Conservation (phyloP, 2,888 invertebrate species). For the Heterodera filipjevi region DNA sequence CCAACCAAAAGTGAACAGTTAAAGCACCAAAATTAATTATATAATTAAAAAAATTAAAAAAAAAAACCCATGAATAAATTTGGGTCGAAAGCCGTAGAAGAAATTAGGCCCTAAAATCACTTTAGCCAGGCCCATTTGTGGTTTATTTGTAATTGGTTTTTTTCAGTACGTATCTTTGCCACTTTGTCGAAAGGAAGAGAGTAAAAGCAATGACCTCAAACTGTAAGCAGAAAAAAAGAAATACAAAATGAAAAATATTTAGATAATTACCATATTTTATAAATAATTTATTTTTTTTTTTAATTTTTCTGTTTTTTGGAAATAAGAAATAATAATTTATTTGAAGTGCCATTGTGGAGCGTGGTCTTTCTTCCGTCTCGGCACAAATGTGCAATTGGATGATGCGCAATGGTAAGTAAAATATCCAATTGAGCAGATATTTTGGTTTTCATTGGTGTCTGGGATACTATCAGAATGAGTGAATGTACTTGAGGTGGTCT, state of each 20-base stretch:
- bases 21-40: too few species aligned
- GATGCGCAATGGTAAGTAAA: not conserved
- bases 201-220: conserved; percentile 37
- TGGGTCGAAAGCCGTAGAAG: too few species aligned
- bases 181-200: conserved; percentile 44
- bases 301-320: too few species aligned
- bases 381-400: conserved; percentile 24
- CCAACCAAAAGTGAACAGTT: too few species aligned
- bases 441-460: too few species aligned
- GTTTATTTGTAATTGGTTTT: conserved; percentile 17
- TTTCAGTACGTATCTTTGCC: conserved; percentile 46
- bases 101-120: too few species aligned
- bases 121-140: too few species aligned
- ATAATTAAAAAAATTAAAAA: too few species aligned
- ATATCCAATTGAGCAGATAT: not conserved
- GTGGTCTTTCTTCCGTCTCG: conserved; percentile 10
- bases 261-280: not conserved
- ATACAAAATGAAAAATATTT: not conserved
- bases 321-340: too few species aligned
- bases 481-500: too few species aligned
- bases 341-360: conserved; percentile 19
- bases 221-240: not conserved
- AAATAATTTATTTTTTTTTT: not conserved
- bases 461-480: too few species aligned
- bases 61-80: too few species aligned